Base-by-base conservation (phyloP, 2,888 invertebrate species). In the Melanotus villosus region DNA sequence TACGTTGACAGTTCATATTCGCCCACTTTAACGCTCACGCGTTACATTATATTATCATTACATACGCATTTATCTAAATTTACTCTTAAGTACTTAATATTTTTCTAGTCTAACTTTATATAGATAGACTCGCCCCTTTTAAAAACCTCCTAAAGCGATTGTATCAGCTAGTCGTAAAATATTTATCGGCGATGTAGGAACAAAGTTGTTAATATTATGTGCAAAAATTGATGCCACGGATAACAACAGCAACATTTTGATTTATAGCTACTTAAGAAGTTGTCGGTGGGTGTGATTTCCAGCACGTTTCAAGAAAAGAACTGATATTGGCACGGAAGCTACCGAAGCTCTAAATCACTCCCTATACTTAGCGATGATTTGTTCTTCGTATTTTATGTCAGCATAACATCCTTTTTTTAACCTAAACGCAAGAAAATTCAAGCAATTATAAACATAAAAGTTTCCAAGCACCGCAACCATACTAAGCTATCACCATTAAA, bases 271-370 rank as follows among this genome's bases (percentile, higher is more conserved):
- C 62, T 63, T 63, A 52, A 26, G 36, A 54, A 54, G 16, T 10
- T 52, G 34, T 50, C 36, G 50, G 36, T 50, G 62, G 62, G 62
- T 63, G 62, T 63, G 62, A 63, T 63, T 63, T 63, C 36, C 62
- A 63, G 38, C 62, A 54, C 62, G 52, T 63, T 26, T 52, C n/a
- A 18, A 60, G 34, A 23, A 63, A 63, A 62, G 32, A 63, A 54
- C 62, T 38, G 62, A 63, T 52, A 63, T 63, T 63, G 62, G 62
- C 62, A 63, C 62, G 62, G 52, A 63, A 63, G 50, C 50, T 62
- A 62, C 50, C 12, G 36, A 62, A 62, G 62, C 62, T 62, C 47
- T 62, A 62, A 62, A 62, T 62, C 50, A 62, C 19, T 23, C 36
- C 16, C 12, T 30, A 47, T 30, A 47, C 19, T 41, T 18, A 4